Evolutionary conservation across 2,888 invertebrate genomes (phyloP).

Genomic region (Malthinus flaveolus): DNA sequence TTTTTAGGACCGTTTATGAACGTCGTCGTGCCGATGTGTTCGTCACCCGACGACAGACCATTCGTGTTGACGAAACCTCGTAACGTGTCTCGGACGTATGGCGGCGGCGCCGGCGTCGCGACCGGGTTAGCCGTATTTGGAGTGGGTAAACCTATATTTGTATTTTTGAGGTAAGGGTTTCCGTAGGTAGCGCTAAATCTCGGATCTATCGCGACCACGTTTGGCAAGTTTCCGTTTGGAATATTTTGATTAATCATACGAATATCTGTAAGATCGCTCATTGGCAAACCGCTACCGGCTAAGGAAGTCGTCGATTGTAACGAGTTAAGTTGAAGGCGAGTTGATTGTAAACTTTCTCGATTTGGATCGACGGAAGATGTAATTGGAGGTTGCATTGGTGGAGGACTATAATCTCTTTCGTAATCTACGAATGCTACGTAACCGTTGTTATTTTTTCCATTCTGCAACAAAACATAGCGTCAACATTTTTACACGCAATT

Average conservation of each 20-base stretch:
- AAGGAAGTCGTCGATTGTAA: slow-evolving; percentile 48
- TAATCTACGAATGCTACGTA: slow-evolving; percentile 90
- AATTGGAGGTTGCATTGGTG: slow-evolving; percentile 63
- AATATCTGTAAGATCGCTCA: slow-evolving; percentile 50
- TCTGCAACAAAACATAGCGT: slow-evolving; percentile 54
- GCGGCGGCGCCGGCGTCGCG: slow-evolving; percentile 80
- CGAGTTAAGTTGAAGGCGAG: slow-evolving; percentile 53
- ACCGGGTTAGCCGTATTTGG: slow-evolving; percentile 73
- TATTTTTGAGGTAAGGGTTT: slow-evolving; percentile 82
- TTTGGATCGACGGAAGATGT: slow-evolving; percentile 58
- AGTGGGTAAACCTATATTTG: slow-evolving; percentile 63
- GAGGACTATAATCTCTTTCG: slow-evolving; percentile 86
- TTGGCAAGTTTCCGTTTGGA: slow-evolving; percentile 48
- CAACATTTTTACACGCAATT: no score
- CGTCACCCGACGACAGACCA: slow-evolving; percentile 50
- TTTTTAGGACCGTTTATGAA: slow-evolving; percentile 56
- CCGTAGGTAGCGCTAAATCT: slow-evolving; percentile 88
- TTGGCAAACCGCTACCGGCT: slow-evolving; percentile 44
- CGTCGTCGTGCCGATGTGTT: slow-evolving; percentile 52
- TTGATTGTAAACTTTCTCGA: slow-evolving; percentile 52
- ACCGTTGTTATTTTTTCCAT: slow-evolving; percentile 81
- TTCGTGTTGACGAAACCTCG: slow-evolving; percentile 44
- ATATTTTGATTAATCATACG: slow-evolving; percentile 44
- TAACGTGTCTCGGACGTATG: slow-evolving; percentile 59
- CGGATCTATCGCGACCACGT: slow-evolving; percentile 67